Evolutionary conservation across 1,140 invertebrate species (phyloP).

Genomic region (Drosophila subobscura): DNA sequence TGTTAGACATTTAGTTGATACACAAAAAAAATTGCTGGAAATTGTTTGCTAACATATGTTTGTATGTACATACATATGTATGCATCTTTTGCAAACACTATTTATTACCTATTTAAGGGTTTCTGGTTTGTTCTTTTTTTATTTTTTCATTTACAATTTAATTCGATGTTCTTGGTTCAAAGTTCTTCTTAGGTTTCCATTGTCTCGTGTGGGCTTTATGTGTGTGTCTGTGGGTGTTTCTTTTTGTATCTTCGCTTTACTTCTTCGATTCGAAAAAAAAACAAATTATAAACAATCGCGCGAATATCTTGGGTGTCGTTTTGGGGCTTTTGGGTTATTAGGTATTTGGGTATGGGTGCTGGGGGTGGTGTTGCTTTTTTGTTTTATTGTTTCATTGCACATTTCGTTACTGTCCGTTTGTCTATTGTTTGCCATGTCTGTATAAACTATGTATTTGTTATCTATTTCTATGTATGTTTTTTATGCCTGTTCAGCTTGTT

Average conservation of each 20-base stretch:
- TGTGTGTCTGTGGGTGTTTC: background rate
- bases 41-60: no score
- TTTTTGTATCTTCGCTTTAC: background rate
- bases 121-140: background rate
- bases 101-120: no score
- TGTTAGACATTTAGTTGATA: conserved; percentile 53
- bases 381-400: conserved; percentile 65
- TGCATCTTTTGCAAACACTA: no score
- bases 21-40: conserved; percentile 18
- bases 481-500: conserved; percentile 43
- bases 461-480: conserved; percentile 26
- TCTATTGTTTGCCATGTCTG: conserved; percentile 52
- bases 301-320: conserved; percentile 19
- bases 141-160: conserved; percentile 77
- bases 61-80: no score
- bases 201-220: conserved; percentile 19
- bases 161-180: conserved; percentile 83
- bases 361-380: background rate
- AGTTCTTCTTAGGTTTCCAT: conserved; percentile 23
- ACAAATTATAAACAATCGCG: conserved; percentile 21
- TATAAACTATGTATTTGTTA: conserved; percentile 38
- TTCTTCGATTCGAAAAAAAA: background rate
- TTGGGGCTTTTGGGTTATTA: conserved; percentile 19
- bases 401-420: conserved; percentile 39
- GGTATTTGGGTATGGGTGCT: conserved; percentile 6